Base-by-base conservation (phyloP, 2,888 invertebrate species). In the Chymomyza caudatula region DNA sequence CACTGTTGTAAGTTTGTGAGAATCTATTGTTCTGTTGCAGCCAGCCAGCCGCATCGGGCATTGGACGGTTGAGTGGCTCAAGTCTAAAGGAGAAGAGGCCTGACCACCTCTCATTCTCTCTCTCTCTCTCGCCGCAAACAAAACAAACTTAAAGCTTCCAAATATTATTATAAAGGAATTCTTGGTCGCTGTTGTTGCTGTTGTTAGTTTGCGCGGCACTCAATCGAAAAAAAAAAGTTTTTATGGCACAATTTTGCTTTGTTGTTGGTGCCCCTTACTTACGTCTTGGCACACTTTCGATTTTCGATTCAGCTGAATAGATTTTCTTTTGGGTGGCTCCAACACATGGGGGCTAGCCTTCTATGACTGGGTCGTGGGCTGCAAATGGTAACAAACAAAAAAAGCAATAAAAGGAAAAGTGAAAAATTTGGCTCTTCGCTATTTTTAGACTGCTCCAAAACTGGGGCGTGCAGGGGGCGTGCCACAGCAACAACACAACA, bases 201-300 rank as follows among this genome's bases (percentile, higher is more conserved):
- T 56, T 74, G 71, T 65, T 66, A 72, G 69, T 78, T 61, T 64
- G 67, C 78, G 84, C 74, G 69, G 70, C 71, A 80, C 70, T 72
- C 83, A 85, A 83, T 81, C 78, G 74, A 85, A 85, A 82, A 82
- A 85, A 85, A 85, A 82, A 82, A 85, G 66, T 85, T 82, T 82
- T 85, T 82, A 82, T 82, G 81, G 80, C 81, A 82, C 81, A 82
- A 83, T 82, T 80, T 76, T 19, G 67, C 74, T 69, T 77, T 79
- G 79, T 79, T 82, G 75, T 72, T 78, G 73, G 29, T 37, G 53
- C 44, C 29, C 11, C 20, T 22, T 8, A 17, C 20, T 22, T 8
- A 17, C n/a, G n/a, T 75, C 75, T 83, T 81, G 81, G 79, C 83
- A 82, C 76, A 82, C 81, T 82, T 82, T 82, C 82, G 83, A 82